A percentile compares a stretch with the other conserved stretches of the same genome.
Evolutionary conservation across 1,140 invertebrate species (phyloP).

Genomic region (Himalopsyche phryganea): DNA sequence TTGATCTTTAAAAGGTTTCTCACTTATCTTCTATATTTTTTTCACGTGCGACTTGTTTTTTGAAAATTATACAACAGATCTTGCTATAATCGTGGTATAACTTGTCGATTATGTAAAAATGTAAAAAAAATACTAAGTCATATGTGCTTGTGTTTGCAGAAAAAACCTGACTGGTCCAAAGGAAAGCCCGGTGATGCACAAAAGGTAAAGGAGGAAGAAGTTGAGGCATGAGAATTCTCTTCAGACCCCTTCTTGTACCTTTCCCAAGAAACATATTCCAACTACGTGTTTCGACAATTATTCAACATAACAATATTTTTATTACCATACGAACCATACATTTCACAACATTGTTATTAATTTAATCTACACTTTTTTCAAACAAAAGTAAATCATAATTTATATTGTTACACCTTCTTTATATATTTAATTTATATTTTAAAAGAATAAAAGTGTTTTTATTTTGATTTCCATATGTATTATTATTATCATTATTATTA

Average conservation of each 20-base stretch:
- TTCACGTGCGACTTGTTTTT: no score
- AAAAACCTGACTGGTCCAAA: slow-evolving; percentile 89
- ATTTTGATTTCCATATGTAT: slow-evolving; percentile 25
- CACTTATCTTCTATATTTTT: no score
- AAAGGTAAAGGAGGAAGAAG: slow-evolving; percentile 85
- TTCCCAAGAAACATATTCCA: slow-evolving; percentile 33
- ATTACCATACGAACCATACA: slow-evolving; percentile 25
- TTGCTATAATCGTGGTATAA: no score
- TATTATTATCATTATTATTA: slow-evolving; percentile 7
- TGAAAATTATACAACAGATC: no score
- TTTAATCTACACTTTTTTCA: slow-evolving; percentile 11
- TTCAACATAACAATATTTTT: slow-evolving; percentile 1
- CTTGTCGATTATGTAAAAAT: no score
- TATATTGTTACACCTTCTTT: slow-evolving; percentile 11
- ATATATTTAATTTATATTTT: slow-evolving; percentile 12
- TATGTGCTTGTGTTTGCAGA: slow-evolving; percentile 57
- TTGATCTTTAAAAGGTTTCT: no score
- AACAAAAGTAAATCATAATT: slow-evolving; percentile 6
- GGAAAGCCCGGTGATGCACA: slow-evolving; percentile 75
- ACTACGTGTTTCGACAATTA: slow-evolving; percentile 30
- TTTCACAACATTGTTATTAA: slow-evolving; percentile 21
- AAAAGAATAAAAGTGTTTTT: slow-evolving; percentile 21
- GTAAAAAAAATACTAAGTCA: no score
- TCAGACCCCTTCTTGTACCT: slow-evolving; percentile 24
- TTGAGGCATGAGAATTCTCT: slow-evolving; percentile 67